Conservation (phyloP, 2,797 vertebrate genomes). For the Amblyopsis hoosieri region DNA sequence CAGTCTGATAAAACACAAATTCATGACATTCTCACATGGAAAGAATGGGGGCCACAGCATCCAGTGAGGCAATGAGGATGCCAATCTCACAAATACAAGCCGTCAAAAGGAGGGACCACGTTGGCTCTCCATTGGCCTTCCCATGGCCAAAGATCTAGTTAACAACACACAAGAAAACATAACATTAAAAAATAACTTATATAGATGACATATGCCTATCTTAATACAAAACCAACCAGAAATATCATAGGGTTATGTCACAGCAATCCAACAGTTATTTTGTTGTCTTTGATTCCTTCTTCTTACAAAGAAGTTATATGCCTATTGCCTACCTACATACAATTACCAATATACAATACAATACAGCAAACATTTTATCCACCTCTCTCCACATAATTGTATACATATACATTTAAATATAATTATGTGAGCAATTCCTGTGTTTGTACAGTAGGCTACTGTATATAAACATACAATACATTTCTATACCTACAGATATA, state of each 20-base stretch:
- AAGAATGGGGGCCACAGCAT: conserved; percentile 95
- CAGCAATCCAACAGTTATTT: neutral
- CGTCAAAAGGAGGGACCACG: conserved; percentile 93
- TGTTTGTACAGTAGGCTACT: too few species aligned
- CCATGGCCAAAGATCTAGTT: conserved; percentile 94
- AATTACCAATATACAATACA: too few species aligned
- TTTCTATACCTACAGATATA: neutral
- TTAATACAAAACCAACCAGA: neutral
- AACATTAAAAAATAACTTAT: neutral
- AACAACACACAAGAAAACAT: conserved; percentile 23
- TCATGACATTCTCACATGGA: conserved; percentile 86
- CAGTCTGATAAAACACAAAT: neutral
- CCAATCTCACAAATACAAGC: conserved; percentile 96
- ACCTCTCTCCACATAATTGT: too few species aligned
- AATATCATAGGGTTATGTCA: neutral
- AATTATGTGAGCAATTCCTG: too few species aligned
- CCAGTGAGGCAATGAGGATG: conserved; percentile 96
- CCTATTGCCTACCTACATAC: too few species aligned
- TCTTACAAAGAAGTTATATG: too few species aligned
- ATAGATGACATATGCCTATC: neutral
- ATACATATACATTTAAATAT: too few species aligned
- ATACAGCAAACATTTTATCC: too few species aligned
- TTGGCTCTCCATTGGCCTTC: conserved; percentile 96
- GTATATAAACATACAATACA: neutral
- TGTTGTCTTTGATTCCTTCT: neutral